Base-by-base conservation (phyloP, 2,888 invertebrate species). In the Chaitophorus viminalis region DNA sequence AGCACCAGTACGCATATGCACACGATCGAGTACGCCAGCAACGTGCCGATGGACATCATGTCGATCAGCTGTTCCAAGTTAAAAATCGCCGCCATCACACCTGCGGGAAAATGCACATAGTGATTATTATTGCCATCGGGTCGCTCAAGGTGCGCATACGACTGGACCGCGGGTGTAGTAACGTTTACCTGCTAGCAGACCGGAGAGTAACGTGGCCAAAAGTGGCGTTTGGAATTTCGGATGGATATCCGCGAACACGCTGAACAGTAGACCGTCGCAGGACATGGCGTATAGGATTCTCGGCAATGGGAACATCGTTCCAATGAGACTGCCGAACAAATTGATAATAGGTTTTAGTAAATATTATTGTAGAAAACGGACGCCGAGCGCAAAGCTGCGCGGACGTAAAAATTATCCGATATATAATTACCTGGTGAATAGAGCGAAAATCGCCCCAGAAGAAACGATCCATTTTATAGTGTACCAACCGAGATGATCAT, bases 1-100 rank as follows among this genome's bases (percentile, higher is more conserved):
- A 98, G 93, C 84, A 98, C 94, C 17, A 98, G 93, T 3, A 98
- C 97, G 90, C 97, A 96, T 88, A 97, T 94, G 1, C 97, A 96
- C 0, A 98, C 98, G 89, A 98, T 97, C 3, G 97, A 96, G 91
- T 98, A 98, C 0, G 97, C 97, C 84, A 97, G 93, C 1, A 97
- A 92, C 0, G 97, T 97, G 21, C 97, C 97, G 90, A 98, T 98
- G 17, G 98, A 98, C 97, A 98, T 97, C 95, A 98, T 98, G 91
- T 98, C 97, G 89, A 98, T 97, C 88, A 98, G 92, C 91, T 98
- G 97, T 89, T 96, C 94, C 89, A 98, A 92, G 92, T 98, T 95
- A 91, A 98, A 97, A n/a, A 98, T 91, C 0, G 96, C 93, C 0
- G 98, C 96, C 95, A 98, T 96, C 6, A 95, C 88, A 33, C 95